Percentiles rank a stretch among this genome's conserved stretches.
phyloP scores from a whole-genome alignment of 2,888 invertebrate genomes.

The Hypselothyrea guttata region DNA sequence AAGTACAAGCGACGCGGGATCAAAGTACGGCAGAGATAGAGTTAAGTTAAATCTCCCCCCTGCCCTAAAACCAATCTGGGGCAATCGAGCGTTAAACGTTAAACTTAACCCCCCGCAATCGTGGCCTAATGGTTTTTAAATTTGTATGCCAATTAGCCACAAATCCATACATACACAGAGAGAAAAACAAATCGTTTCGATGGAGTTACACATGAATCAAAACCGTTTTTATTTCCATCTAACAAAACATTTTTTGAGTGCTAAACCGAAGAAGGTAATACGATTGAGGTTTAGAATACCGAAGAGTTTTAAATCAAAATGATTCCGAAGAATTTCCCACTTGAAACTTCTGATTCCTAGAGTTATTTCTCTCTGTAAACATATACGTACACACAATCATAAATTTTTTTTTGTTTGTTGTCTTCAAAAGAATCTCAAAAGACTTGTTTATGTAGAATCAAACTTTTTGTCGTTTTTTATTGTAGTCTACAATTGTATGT shows the following conservation, averaged over 20 bases:
- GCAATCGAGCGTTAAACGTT: conserved; percentile 14
- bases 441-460: conserved; percentile 62
- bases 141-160: conserved; percentile 43
- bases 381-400: conserved; percentile 27
- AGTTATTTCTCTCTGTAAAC: no score
- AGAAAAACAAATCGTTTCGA: conserved; percentile 21
- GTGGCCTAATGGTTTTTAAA: conserved; percentile 65
- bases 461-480: conserved; percentile 46
- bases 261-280: no score
- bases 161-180: conserved; percentile 26
- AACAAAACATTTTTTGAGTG: no score
- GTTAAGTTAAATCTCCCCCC: conserved; percentile 6
- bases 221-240: no score
- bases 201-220: no score
- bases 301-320: no score
- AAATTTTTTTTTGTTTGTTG: no score
- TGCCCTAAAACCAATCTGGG: background rate
- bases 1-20: conserved; percentile 68
- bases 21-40: no score
- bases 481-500: conserved; percentile 9
- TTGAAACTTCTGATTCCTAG: no score
- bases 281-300: no score
- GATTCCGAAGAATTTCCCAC: no score
- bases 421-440: conserved; percentile 60
- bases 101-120: conserved; percentile 19